Conservation (phyloP, 1,140 invertebrate genomes). For the Homalodisca vitripennis region DNA sequence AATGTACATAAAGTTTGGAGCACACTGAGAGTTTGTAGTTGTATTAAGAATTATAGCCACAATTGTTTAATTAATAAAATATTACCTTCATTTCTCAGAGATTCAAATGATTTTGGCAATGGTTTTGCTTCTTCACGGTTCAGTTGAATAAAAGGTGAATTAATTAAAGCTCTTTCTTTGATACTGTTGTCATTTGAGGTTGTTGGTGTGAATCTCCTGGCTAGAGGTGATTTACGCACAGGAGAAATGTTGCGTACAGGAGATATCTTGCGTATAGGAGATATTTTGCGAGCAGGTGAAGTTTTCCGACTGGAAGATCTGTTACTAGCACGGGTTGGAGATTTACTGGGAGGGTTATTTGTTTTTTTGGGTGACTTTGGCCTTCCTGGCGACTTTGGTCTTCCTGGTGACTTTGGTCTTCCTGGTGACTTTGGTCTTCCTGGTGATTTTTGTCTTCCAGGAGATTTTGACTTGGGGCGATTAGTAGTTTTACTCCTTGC, state of each 20-base stretch:
- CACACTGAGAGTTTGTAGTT: too few species aligned
- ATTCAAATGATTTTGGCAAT: neutral
- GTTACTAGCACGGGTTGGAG: neutral
- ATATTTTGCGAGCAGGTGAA: neutral
- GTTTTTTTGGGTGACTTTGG: neutral
- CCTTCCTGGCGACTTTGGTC: neutral
- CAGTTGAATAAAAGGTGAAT: neutral
- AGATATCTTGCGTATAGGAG: neutral
- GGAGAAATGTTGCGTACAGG: conserved; percentile 1
- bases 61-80: neutral
- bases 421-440: conserved; percentile 19
- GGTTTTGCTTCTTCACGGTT: neutral
- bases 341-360: neutral
- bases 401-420: conserved; percentile 4
- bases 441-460: conserved; percentile 6
- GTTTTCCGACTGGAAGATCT: neutral
- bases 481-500: neutral
- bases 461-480: neutral
- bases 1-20: too few species aligned
- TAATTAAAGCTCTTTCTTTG: neutral
- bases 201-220: too few species aligned
- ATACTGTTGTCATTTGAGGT: neutral
- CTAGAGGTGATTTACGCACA: neutral
- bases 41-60: too few species aligned
- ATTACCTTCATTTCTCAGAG: neutral